Evolutionary conservation across 2,888 invertebrate genomes (phyloP).

Genomic region (Zygogramma bicolorata): DNA sequence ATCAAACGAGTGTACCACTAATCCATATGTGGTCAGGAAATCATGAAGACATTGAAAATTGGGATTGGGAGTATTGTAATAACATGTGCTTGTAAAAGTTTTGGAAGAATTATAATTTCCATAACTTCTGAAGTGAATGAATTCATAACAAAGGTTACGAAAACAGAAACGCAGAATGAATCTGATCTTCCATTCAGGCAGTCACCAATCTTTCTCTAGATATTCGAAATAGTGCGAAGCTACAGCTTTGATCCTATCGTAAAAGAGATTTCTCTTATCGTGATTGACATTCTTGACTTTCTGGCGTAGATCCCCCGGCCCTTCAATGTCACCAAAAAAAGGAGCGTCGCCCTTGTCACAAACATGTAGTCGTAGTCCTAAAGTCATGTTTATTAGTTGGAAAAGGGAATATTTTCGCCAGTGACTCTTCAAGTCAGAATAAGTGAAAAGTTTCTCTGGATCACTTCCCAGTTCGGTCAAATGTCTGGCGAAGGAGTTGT

Average conservation of each 20-base stretch:
- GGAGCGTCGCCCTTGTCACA: conserved; percentile 21
- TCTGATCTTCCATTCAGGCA: too few relatives aligned
- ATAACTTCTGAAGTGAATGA: too few relatives aligned
- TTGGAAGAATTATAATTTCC: too few relatives aligned
- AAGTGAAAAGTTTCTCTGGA: conserved; percentile 26
- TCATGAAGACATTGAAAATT: too few relatives aligned
- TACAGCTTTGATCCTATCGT: conserved; percentile 24
- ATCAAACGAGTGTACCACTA: too few relatives aligned
- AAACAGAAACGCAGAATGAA: too few relatives aligned
- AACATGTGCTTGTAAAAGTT: too few relatives aligned
- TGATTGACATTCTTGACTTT: not conserved
- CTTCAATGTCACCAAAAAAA: conserved; percentile 10
- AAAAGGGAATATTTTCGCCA: conserved; percentile 29
- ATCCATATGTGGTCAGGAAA: too few relatives aligned
- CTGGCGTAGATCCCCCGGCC: not conserved
- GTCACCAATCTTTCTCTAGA: not conserved
- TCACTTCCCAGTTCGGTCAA: conserved; percentile 22
- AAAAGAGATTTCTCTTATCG: conserved; percentile 11
- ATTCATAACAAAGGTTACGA: too few relatives aligned
- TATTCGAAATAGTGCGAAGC: too few relatives aligned
- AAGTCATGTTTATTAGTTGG: not conserved
- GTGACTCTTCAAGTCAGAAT: conserved; percentile 19
- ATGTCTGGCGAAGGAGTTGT: conserved; percentile 5
- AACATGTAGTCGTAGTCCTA: conserved; percentile 1
- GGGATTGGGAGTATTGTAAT: too few relatives aligned